phyloP scores from a whole-genome alignment of 1,140 invertebrate species.

The Cryptotermes secundus region DNA sequence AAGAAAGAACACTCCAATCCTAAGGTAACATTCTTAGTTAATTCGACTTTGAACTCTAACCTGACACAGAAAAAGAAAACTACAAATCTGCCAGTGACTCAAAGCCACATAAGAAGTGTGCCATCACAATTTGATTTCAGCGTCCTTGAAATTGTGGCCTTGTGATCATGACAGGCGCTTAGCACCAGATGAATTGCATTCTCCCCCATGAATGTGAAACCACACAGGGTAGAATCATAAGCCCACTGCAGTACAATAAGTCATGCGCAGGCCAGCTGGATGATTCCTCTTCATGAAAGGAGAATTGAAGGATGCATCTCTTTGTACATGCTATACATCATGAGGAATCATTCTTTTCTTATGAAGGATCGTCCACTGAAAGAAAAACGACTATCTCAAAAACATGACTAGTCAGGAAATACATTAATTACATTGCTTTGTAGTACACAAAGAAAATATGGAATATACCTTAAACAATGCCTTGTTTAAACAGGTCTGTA shows the following conservation, averaged over 20 bases:
- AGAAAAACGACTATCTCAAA: not conserved
- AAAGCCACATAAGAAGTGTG: not conserved
- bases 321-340: slow-evolving; percentile 30
- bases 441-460: too few species aligned
- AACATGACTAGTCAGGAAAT: too few species aligned
- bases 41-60: not conserved
- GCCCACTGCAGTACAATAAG: not conserved
- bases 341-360: slow-evolving; percentile 30
- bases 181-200: not conserved
- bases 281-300: not conserved
- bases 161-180: not conserved
- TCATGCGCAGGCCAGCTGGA: not conserved
- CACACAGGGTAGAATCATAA: not conserved
- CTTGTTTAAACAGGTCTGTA: too few species aligned
- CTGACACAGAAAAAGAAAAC: slow-evolving; percentile 5
- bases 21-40: not conserved
- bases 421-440: too few species aligned
- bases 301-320: not conserved
- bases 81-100: not conserved
- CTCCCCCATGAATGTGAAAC: not conserved
- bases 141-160: not conserved
- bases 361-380: slow-evolving; percentile 34
- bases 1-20: not conserved
- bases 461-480: too few species aligned
- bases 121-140: not conserved